Base-by-base conservation (phyloP, 1,140 invertebrate species). In the Acromyrmex charruanus region DNA sequence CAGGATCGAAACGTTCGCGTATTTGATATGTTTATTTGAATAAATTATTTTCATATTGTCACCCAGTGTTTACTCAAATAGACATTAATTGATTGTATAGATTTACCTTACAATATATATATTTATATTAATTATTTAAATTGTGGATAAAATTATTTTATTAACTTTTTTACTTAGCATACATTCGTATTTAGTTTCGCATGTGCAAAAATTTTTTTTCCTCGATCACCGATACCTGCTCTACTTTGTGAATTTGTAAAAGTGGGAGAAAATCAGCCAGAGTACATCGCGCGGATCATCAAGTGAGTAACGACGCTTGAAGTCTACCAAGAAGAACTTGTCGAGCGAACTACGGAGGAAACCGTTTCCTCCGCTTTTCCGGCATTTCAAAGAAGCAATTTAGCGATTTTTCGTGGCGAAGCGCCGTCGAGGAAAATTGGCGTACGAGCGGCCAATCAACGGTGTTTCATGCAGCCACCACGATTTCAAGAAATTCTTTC, bases 361-460 rank as follows among this genome's bases (percentile, higher is more conserved):
- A 93, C 91, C 88, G 91, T 93, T 93, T 91, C 91, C 88, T 87
- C 74, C 90, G 92, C 92, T 93, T 94, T 92, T 93, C 91, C 92
- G 89, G 90, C 91, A 87, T 94, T 94, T 95, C 93, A 94, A 95
- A 95, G 94, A 94, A 94, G 93, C 94, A 95, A 95, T 95, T 95
- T 95, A 93, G 91, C 88, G 91, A 95, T 94, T 94, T 95, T 94
- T 93, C 94, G 93, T 92, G 92, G 92, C 90, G 91, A 92, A 92
- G 89, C 91, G 90, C 91, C 93, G 91, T 88, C 66, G 91, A 91
- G 91, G 92, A 92, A 94, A 94, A 94, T 94, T 94, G 93, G 87
- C 90, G 90, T 93, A 94, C 91, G 92, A 81, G 90, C 88, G 90
- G 93, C 94, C 94, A 95, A 95, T 95, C 94, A 95, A 93, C 94